Percentiles rank a stretch among this genome's conserved stretches.
phyloP scores from a whole-genome alignment of 1,140 invertebrate genomes.

The Atta texana region DNA sequence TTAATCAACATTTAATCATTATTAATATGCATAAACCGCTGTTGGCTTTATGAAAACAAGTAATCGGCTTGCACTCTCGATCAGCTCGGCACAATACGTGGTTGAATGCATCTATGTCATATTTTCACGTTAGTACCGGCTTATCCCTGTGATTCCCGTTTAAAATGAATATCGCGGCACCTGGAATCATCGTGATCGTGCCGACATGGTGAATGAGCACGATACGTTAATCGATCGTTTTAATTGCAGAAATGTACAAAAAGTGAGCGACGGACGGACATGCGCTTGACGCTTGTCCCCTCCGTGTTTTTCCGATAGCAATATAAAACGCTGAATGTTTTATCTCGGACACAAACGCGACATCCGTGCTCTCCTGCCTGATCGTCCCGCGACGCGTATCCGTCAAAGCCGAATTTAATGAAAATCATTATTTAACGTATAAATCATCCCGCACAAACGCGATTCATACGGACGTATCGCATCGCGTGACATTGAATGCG shows the following conservation, averaged over 20 bases:
- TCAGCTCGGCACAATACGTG: conserved; percentile 11
- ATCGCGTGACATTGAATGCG: background rate
- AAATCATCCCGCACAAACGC: conserved; percentile 3
- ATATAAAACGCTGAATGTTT: conserved; percentile 61
- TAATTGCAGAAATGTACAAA: conserved; percentile 60
- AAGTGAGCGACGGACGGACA: conserved; percentile 46
- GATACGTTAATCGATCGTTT: conserved; percentile 52
- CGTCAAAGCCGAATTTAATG: conserved; percentile 58
- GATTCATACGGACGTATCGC: background rate
- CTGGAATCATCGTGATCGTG: conserved; percentile 42
- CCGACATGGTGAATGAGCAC: conserved; percentile 46
- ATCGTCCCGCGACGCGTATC: conserved; percentile 6
- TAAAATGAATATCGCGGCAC: conserved; percentile 54
- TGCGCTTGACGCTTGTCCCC: conserved; percentile 3
- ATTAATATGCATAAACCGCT: conserved; percentile 12
- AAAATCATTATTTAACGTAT: conserved; percentile 47
- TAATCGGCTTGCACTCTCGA: conserved; percentile 42
- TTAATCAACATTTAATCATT: background rate
- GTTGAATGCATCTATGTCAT: conserved; percentile 14
- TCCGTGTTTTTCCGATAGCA: conserved; percentile 43
- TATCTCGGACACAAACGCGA: conserved; percentile 46
- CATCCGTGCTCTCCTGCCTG: background rate
- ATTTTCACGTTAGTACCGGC: conserved; percentile 38
- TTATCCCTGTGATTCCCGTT: conserved; percentile 48
- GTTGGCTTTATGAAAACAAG: conserved; percentile 20